Percentiles rank a stretch among this genome's conserved stretches.
These are phyloP conservation scores for Bombyx mori DNA, from an alignment of 1,140 invertebrate genomes.

Conservation along the genomic window ASM3026992v2 NC_085128.1:10040001-10040500, in stretches of 20 bases:
- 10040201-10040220: constrained; percentile 49
- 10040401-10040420: constrained; percentile 33
- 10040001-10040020: constrained; percentile 31
- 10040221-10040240: constrained; percentile 66
- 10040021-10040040: constrained; percentile 41
- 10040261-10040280: constrained; percentile 21
- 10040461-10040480: constrained; percentile 44
- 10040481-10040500: constrained; percentile 28
- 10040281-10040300: constrained; percentile 31
- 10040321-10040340: constrained; percentile 36
- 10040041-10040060: constrained; percentile 44
- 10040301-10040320: constrained; percentile 26
- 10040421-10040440: constrained; percentile 37
- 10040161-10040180: constrained; percentile 72
- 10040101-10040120: constrained; percentile 27
- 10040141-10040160: constrained; percentile 69
- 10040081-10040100: constrained; percentile 21
- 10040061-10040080: constrained; percentile 32
- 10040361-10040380: constrained; percentile 17
- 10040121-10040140: constrained; percentile 41
- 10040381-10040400: constrained; percentile 51
- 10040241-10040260: constrained; percentile 72
- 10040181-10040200: constrained; percentile 57
- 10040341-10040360: constrained; percentile 20
- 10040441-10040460: constrained; percentile 57